A percentile compares a stretch with the other conserved stretches of the same genome.
Conservation (phyloP, 2,797 vertebrate genomes). For the Gobio occitaniae region DNA sequence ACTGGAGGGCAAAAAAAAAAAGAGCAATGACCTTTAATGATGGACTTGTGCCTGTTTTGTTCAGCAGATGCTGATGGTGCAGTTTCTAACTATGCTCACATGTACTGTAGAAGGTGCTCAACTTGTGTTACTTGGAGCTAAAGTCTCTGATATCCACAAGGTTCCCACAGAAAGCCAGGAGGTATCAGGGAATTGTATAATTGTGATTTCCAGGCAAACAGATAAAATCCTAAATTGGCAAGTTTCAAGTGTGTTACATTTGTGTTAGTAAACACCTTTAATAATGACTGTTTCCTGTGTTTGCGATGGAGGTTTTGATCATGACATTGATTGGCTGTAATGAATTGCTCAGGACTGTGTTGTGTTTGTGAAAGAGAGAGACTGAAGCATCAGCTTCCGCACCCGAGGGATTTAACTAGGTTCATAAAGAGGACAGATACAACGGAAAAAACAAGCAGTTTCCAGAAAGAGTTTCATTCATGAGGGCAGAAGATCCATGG, state of each 20-base stretch:
- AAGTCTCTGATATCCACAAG: neutral
- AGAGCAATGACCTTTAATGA: neutral
- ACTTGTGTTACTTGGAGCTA: neutral
- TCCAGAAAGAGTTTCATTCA: neutral
- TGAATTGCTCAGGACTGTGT: neutral
- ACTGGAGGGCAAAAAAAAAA: neutral
- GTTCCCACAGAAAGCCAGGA: neutral
- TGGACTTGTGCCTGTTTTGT: neutral
- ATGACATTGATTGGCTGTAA: neutral
- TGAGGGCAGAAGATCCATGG: neutral
- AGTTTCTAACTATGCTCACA: neutral
- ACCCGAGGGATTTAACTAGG: slow-evolving; percentile 11
- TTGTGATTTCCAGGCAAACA: neutral
- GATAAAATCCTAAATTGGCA: neutral
- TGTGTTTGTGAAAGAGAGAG: slow-evolving; percentile 22
- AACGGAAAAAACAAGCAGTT: neutral
- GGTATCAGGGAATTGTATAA: neutral
- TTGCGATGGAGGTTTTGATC: slow-evolving; percentile 7
- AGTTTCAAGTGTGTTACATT: neutral
- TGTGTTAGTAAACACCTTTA: slow-evolving; percentile 3
- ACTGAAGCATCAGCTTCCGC: neutral
- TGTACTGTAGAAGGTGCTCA: neutral
- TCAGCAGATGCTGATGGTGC: neutral
- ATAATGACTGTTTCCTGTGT: slow-evolving; percentile 11
- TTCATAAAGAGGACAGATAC: slow-evolving; percentile 25